Evolutionary conservation across 2,797 vertebrate species (phyloP).

Genomic region (Octomys mimax): DNA sequence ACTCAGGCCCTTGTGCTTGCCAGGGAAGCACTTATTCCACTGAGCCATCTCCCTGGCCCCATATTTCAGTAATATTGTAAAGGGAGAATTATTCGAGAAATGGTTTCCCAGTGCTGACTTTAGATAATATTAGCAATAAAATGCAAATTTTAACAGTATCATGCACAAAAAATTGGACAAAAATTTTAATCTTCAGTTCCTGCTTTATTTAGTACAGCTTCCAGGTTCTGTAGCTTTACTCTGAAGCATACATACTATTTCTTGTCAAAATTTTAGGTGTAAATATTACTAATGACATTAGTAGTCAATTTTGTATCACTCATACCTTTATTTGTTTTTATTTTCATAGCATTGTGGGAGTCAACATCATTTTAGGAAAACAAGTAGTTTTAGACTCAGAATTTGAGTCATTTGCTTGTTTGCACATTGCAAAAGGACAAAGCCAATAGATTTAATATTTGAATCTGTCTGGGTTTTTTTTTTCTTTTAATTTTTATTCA

Average conservation of each 20-base stretch:
- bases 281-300: neutral
- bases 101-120: neutral
- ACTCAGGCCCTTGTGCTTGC: no score
- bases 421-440: neutral
- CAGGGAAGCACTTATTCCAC: no score
- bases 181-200: slow-evolving; percentile 3
- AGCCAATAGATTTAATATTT: neutral
- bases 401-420: neutral
- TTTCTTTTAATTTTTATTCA: no score
- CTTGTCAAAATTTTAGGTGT: neutral
- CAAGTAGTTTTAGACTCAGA: neutral
- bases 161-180: neutral
- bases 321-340: neutral
- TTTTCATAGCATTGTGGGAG: neutral
- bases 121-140: neutral
- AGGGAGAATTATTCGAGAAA: slow-evolving; percentile 27
- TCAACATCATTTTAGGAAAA: slow-evolving; percentile 17
- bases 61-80: no score
- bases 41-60: no score
- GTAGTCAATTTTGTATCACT: neutral
- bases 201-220: neutral
- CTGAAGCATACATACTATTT: neutral
- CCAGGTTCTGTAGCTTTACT: neutral
- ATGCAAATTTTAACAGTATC: neutral
- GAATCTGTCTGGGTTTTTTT: neutral